Conservation (phyloP, 2,888 invertebrate species). For the Glomeris marginata region DNA sequence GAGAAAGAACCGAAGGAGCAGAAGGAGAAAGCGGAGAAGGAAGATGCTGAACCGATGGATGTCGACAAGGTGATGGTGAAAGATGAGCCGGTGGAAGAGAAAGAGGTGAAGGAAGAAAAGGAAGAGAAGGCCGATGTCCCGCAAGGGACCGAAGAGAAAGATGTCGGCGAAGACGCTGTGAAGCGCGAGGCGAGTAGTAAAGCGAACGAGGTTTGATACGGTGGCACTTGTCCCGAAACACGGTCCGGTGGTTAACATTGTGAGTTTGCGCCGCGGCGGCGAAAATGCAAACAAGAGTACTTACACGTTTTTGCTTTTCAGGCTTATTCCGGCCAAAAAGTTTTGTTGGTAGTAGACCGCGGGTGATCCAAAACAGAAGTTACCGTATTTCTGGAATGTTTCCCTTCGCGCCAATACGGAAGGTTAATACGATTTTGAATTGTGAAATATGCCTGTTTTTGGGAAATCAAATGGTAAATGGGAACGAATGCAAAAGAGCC, state of each 20-base stretch:
- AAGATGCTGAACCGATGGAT: slow-evolving; percentile 14
- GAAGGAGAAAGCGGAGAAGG: slow-evolving; percentile 9
- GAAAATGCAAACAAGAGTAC: too few species aligned
- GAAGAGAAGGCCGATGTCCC: not conserved
- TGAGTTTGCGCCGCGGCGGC: too few species aligned
- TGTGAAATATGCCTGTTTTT: too few species aligned
- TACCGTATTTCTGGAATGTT: too few species aligned
- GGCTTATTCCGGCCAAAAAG: too few species aligned
- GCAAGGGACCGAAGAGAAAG: slow-evolving; percentile 14
- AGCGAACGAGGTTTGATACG: slow-evolving; percentile 14
- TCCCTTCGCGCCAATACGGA: too few species aligned
- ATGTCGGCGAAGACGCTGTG: slow-evolving; percentile 19
- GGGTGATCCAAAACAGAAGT: too few species aligned
- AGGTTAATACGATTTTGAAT: too few species aligned
- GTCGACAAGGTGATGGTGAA: slow-evolving; percentile 13
- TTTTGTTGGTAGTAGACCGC: too few species aligned
- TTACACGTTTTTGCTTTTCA: too few species aligned
- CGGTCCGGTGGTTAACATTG: slow-evolving; percentile 14
- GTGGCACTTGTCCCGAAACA: not conserved
- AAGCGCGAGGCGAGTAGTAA: slow-evolving; percentile 16
- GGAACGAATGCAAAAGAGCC: too few species aligned
- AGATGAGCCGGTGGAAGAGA: not conserved
- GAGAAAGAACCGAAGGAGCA: slow-evolving; percentile 20
- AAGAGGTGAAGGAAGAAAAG: slow-evolving; percentile 10
- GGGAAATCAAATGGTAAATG: too few species aligned